These are phyloP conservation scores for Variabilichromis moorii DNA, from an alignment of 2,113 vertebrate genomes.

Conservation along the genomic window DNA sequence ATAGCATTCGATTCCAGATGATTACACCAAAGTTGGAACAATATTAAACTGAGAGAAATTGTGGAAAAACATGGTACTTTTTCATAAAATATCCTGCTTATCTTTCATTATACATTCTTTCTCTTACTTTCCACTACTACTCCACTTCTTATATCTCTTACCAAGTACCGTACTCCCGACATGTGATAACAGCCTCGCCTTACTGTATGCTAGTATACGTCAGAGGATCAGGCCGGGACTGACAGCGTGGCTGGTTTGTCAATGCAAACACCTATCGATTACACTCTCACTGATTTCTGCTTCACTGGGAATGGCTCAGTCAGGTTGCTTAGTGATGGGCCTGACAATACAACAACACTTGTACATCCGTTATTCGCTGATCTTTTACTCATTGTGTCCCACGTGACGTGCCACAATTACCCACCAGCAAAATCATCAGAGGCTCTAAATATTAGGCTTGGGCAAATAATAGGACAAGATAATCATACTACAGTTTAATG, in stretches of 20 bases:
- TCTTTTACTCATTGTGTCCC: background rate
- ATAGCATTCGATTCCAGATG: background rate
- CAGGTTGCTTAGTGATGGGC: constrained; percentile 32
- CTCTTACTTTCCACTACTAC: background rate
- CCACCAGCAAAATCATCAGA: background rate
- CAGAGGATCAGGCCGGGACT: constrained; percentile 11
- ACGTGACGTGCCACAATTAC: background rate
- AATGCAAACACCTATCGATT: constrained; percentile 51
- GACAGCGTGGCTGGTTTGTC: background rate
- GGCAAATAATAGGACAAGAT: background rate
- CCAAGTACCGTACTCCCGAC: background rate
- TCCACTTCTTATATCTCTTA: background rate
- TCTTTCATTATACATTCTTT: background rate
- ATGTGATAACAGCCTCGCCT: background rate
- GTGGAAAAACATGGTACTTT: background rate
- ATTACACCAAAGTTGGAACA: background rate
- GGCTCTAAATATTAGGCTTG: background rate
- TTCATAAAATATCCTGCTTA: background rate
- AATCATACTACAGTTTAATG: background rate
- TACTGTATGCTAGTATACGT: background rate
- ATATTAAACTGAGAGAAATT: background rate
- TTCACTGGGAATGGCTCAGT: constrained; percentile 28
- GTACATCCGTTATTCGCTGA: constrained; percentile 35
- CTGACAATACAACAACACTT: constrained; percentile 32
- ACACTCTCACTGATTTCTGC: constrained; percentile 33